Evolutionary conservation across 2,888 invertebrate species (phyloP).

Genomic region (Busseola fusca): DNA sequence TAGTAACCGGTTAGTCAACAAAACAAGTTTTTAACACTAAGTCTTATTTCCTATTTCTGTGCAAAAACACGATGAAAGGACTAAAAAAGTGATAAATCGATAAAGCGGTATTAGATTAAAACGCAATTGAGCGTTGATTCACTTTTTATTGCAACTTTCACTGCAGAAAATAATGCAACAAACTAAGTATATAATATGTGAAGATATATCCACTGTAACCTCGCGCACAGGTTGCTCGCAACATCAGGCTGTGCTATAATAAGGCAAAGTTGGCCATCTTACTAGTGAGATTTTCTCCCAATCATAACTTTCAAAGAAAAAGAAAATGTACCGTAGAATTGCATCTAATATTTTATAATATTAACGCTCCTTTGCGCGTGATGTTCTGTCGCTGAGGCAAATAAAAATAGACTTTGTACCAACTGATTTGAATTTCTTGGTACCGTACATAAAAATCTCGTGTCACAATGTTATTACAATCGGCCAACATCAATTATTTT

Average conservation of each 20-base stretch:
- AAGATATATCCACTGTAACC: slow-evolving; percentile 60
- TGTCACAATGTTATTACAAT: no score
- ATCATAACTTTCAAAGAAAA: slow-evolving; percentile 83
- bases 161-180: neutral
- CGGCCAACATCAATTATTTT: no score
- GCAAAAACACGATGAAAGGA: no score
- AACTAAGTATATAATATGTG: neutral
- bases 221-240: slow-evolving; percentile 63
- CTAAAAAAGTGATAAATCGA: no score
- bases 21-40: no score
- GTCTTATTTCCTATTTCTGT: no score
- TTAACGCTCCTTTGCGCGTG: slow-evolving; percentile 25
- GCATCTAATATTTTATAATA: slow-evolving; percentile 66
- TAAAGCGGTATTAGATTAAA: neutral
- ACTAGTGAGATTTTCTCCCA: slow-evolving; percentile 82
- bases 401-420: slow-evolving; percentile 6
- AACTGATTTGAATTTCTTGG: slow-evolving; percentile 2
- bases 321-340: slow-evolving; percentile 76
- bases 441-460: neutral
- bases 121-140: neutral
- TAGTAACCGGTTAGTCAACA: no score
- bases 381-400: slow-evolving; percentile 8
- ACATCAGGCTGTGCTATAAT: slow-evolving; percentile 76
- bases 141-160: neutral
- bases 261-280: slow-evolving; percentile 82